Evolutionary conservation across 2,888 invertebrate species (phyloP), one percentile per base, ranked within the genome.

Genomic region (Pterobdella sp.): DNA sequence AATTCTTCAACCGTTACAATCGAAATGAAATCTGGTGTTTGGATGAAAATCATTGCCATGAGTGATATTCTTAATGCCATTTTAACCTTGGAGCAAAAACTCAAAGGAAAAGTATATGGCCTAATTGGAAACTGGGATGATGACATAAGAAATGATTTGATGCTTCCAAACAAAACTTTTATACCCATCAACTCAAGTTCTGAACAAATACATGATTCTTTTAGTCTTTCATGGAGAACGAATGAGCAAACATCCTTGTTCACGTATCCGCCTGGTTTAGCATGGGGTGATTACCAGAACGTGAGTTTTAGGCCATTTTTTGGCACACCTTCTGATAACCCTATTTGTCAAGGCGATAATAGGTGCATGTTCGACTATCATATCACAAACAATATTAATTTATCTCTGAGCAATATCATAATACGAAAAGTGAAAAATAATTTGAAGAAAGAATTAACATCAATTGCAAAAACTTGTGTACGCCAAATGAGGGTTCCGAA

Each of bases 81-180:
- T 10, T 18, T 60, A 22, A 18, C 26, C 1, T 3, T 69, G 10
- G 29, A 52, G 22, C 65, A 35, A n/a, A n/a, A 22, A 14, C 60
- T 68, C 14, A 69, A 73, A 64, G 69, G 73, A 29, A 0, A 60
- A 60, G 69, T 69, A 1, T 26, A 32, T 35, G 73, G 73, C n/a
- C 35, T 73, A 42, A 31, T 73, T 26, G 73, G 73, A 32, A 73
- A 73, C 66, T 73, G 69, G 68, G 69, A 73, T 69, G 73, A 73
- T 49, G 49, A 68, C 32, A 2, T 31, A 22, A 56, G 63, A 29
- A 69, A 73, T 63, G 73, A 73, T 56, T 60, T 73, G 1, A 69
- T 68, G 69, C 73, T 69, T 34, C 63, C 69, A 1, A 35, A 73
- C 26, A 37, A 32, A 14, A 63, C 73, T 7, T 63, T 34, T 22